These are phyloP conservation scores for Brotula barbata DNA, from an alignment of 2,797 vertebrate species.

Conservation along the genomic window DNA sequence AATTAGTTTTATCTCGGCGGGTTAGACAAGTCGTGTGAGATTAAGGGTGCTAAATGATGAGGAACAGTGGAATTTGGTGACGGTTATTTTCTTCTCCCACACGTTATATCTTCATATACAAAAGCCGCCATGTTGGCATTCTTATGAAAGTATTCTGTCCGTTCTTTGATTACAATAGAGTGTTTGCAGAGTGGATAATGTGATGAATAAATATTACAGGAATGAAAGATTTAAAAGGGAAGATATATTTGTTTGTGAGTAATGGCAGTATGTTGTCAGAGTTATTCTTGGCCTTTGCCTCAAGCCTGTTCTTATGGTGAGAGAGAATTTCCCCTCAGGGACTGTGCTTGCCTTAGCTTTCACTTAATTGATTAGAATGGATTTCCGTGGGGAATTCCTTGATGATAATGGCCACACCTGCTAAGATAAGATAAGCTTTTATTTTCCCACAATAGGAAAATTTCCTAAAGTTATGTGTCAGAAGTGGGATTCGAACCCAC, in stretches of 20 bases:
- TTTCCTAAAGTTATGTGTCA: too few species aligned
- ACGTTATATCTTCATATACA: not conserved
- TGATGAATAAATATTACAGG: not conserved
- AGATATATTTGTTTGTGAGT: constrained; percentile 10
- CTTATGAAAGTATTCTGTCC: too few species aligned
- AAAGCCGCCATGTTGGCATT: too few species aligned
- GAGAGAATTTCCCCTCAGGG: constrained; percentile 35
- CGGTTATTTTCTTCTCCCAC: not conserved
- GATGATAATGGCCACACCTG: constrained; percentile 13
- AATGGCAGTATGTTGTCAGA: not conserved
- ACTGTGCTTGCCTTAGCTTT: constrained; percentile 15
- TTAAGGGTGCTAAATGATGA: constrained; percentile 59
- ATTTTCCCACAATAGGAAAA: too few species aligned
- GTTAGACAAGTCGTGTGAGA: constrained; percentile 38
- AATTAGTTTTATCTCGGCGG: constrained; percentile 47
- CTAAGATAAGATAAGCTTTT: constrained; percentile 1
- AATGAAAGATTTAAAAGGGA: not conserved
- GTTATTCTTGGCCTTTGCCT: not conserved
- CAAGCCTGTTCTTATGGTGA: constrained; percentile 10
- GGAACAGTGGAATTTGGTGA: constrained; percentile 34
- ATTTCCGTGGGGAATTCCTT: constrained; percentile 43
- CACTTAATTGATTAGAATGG: constrained; percentile 31
- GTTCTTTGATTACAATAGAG: too few species aligned
- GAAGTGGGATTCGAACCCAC: too few species aligned
- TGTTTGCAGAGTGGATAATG: too few species aligned